These are phyloP conservation scores for Callimorpha dominula DNA, from an alignment of 2,888 invertebrate species.

Conservation along the genomic window DNA sequence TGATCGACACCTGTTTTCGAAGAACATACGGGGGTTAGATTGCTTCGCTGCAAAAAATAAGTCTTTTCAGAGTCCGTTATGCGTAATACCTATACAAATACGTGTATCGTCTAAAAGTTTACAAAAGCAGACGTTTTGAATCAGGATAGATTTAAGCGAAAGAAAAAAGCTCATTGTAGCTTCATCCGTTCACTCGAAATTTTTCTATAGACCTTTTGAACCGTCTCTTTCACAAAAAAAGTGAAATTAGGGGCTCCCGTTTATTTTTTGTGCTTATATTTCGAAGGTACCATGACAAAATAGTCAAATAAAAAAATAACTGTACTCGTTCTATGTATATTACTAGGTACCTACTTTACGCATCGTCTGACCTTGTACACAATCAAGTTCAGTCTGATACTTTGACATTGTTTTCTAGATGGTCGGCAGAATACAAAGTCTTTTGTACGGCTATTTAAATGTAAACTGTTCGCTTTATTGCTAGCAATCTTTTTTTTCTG, in stretches of 20 bases:
- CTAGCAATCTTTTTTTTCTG: slow-evolving; percentile 55
- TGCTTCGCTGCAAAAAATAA: slow-evolving; percentile 27
- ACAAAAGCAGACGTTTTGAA: slow-evolving; percentile 57
- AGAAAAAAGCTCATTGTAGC: slow-evolving; percentile 52
- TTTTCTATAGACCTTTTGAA: slow-evolving; percentile 39
- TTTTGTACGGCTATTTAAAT: slow-evolving; percentile 54
- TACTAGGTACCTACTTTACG: slow-evolving; percentile 57
- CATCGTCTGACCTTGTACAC: slow-evolving; percentile 69
- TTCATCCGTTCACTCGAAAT: slow-evolving; percentile 41
- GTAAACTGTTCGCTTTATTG: slow-evolving; percentile 55
- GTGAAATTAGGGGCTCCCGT: slow-evolving; percentile 51
- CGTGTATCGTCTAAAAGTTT: slow-evolving; percentile 35
- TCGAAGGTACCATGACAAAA: slow-evolving; percentile 17
- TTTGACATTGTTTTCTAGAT: slow-evolving; percentile 69
- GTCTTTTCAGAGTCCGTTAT: slow-evolving; percentile 53
- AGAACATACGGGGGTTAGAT: slow-evolving; percentile 8
- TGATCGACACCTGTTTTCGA: neutral
- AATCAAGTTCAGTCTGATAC: slow-evolving; percentile 68
- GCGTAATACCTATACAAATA: slow-evolving; percentile 52
- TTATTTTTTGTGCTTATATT: slow-evolving; percentile 24
- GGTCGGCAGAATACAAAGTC: slow-evolving; percentile 55
- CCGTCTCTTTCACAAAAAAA: slow-evolving; percentile 43
- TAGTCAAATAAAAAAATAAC: slow-evolving; percentile 49
- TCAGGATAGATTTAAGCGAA: slow-evolving; percentile 21
- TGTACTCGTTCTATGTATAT: slow-evolving; percentile 41